Percentiles rank a stretch among this genome's conserved stretches.
These are phyloP conservation scores for Micrasema longulum DNA, from an alignment of 1,140 invertebrate species.

Conservation along the genomic window DNA sequence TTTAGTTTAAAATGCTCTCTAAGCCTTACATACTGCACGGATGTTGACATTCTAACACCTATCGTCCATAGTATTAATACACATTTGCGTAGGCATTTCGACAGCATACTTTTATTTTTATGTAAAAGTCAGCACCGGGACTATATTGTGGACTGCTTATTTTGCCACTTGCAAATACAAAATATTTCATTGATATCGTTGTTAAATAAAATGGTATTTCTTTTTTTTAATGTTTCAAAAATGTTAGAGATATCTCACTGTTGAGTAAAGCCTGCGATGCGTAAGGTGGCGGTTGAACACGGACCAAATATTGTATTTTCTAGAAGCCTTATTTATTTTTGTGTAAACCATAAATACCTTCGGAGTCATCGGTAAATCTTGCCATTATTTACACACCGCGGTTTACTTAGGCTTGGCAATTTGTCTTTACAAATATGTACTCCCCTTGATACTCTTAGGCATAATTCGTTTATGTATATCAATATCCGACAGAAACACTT, in stretches of 20 bases:
- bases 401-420: conserved; percentile 28
- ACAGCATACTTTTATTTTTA: too few species aligned
- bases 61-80: too few species aligned
- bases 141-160: not conserved
- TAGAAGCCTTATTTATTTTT: conserved; percentile 18
- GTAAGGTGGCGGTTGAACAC: too few species aligned
- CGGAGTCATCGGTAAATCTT: conserved; percentile 29
- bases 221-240: too few species aligned
- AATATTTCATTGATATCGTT: not conserved
- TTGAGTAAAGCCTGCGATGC: too few species aligned
- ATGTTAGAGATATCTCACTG: too few species aligned
- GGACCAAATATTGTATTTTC: conserved; percentile 16
- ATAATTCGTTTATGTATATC: conserved; percentile 23
- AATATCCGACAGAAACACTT: not conserved
- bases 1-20: too few species aligned
- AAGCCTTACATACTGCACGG: too few species aligned
- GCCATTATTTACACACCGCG: conserved; percentile 17
- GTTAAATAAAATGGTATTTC: not conserved
- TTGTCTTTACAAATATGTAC: conserved; percentile 36
- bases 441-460: not conserved
- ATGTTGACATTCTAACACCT: too few species aligned
- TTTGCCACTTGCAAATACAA: not conserved
- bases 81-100: too few species aligned
- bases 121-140: not conserved
- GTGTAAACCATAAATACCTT: conserved; percentile 22